Base-by-base conservation (phyloP, 2,113 vertebrate genomes). In the Macquaria ambigua region DNA sequence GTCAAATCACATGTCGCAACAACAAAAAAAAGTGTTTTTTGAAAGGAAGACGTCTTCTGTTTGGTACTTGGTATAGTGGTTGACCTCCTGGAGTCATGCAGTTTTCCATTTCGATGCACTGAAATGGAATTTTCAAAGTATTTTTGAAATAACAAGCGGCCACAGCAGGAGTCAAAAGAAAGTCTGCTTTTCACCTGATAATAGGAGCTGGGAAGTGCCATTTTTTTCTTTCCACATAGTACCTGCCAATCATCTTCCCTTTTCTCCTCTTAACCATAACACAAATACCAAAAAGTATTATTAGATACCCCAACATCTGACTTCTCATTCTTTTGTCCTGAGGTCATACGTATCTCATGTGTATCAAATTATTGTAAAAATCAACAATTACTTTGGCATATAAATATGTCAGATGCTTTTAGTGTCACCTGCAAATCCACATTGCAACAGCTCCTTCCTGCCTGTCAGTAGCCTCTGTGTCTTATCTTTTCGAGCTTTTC, bases 51-150 rank as follows among this genome's bases (percentile, higher is more conserved):
- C 1, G 0, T 71, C 80, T 86, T 66, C 59, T 78, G 64, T 88
- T 75, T 84, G 64, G 28, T 21, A 43, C 28, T 53, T 39, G 68
- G 50, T 69, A 78, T 48, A n/a, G 82, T 46, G 14, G 74, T 56
- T 86, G 87, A 90, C 89, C 89, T 84, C 83, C 83, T 63, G 85
- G 72, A 74, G 77, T 78, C 55, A 52, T n/a, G 34, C 50, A 43
- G 66, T 81, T 91, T 92, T 86, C 81, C 74, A 81, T 92, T 90
- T 92, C 28, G 39, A 86, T 83, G 52, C 46, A 37, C 80, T 37
- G 67, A 87, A 91, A 91, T 94, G 78, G 79, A 92, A 79, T 81
- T 87, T 77, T 85, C 74, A 9, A 89, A 73, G 84, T 70, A 85
- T 76, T 85, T 92, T 79, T 74, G 68, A 89, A 92, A 89, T 90